Evolutionary conservation across 2,113 vertebrate genomes (phyloP), one percentile per base, ranked within the genome.

Genomic region (Hiodon alosoides): DNA sequence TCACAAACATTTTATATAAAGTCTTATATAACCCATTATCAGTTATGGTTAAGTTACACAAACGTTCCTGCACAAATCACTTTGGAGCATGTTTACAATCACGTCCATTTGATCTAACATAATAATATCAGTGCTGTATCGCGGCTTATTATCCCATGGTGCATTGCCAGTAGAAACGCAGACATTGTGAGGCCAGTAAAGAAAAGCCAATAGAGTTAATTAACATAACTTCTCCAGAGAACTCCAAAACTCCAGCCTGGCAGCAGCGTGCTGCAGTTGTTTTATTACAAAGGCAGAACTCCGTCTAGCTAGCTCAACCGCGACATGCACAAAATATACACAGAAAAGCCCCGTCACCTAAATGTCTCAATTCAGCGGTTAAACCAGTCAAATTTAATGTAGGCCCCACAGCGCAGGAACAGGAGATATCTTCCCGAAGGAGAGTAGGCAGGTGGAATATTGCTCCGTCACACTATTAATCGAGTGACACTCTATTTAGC

Each of bases 401-500:
- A 51, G 67, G n/a, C 69, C 69, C 52, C 31, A 48, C 4, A 3
- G n/a, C 52, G 31, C 16, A 58, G 50, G 11, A 55, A 57, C 7
- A 4, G 47, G 54, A 64, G 58, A 76, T 78, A 69, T 47, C 77
- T 51, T 67, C 68, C 51, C 65, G 31, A 31, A 31, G 31, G 14
- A 52, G 31, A 54, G 61, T 70, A 71, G 79, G 83, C 90, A 92
- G 90, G 86, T 92, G 91, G 89, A 85, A 86, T 59, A 69, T 88
- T 82, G 87, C 81, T 81, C 85, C 66, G 77, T 78, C 89, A 92
- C 89, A 0, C 86, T 84, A 89, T 92, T 84, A 90, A 85, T 91
- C 90, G 78, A 83, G 81, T 83, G 86, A 92, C 89, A 90, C 89
- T 87, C 89, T 90, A 90, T 90, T 89, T 89, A 89, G 86, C 84